Evolutionary conservation across 2,797 vertebrate genomes (phyloP).

Genomic region (Chelidonichthys spinosus): DNA sequence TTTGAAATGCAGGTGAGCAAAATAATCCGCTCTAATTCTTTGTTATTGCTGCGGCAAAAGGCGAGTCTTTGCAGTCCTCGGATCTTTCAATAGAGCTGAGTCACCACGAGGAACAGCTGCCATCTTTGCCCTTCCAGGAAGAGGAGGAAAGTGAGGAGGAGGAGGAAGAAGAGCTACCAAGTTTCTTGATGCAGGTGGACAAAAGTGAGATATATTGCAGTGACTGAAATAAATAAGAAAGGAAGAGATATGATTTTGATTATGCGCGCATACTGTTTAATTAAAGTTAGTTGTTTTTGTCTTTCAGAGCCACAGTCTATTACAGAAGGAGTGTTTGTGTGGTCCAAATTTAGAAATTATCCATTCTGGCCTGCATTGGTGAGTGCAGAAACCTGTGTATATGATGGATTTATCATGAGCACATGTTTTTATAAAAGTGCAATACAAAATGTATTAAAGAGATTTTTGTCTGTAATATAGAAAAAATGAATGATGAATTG

Average conservation of each 20-base stretch:
- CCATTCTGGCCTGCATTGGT: slow-evolving; percentile 96
- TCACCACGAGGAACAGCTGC: slow-evolving; percentile 67
- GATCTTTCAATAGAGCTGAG: slow-evolving; percentile 81
- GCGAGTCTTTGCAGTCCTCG: slow-evolving; percentile 73
- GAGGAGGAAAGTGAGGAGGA: slow-evolving; percentile 80
- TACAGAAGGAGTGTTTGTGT: slow-evolving; percentile 89
- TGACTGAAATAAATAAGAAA: background rate
- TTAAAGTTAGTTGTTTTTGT: slow-evolving; percentile 25
- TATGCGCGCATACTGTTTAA: background rate
- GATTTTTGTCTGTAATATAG: background rate
- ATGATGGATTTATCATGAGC: background rate
- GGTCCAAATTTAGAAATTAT: slow-evolving; percentile 89
- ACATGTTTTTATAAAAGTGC: background rate
- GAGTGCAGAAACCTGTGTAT: slow-evolving; percentile 54
- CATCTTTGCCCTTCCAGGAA: slow-evolving; percentile 54
- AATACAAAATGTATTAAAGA: background rate
- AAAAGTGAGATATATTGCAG: slow-evolving; percentile 62
- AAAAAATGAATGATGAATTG: background rate
- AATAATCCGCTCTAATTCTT: slow-evolving; percentile 22
- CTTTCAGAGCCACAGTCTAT: slow-evolving; percentile 85
- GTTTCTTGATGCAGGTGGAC: slow-evolving; percentile 82
- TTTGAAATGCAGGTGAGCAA: background rate
- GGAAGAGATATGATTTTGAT: background rate
- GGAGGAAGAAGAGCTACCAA: slow-evolving; percentile 90
- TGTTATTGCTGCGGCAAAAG: slow-evolving; percentile 53